Evolutionary conservation across 2,797 vertebrate species (phyloP), one percentile per base, ranked within the genome.

Genomic region (Alectoris magna): DNA sequence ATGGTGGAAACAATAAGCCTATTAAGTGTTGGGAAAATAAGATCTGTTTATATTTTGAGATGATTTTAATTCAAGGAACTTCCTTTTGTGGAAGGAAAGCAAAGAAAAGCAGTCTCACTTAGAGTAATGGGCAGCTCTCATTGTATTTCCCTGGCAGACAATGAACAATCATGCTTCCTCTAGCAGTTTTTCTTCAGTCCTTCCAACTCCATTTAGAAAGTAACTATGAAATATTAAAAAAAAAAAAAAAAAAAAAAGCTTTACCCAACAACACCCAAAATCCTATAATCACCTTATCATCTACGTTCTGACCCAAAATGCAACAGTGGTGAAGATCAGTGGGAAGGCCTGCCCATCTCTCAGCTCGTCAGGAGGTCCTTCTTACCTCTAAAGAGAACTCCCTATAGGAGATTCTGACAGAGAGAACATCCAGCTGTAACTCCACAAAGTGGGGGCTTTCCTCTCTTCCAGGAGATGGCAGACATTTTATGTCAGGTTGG

Each of bases 1-100:
- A 97, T 90, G 93, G 83, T 88, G 84, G 85, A 96, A 97, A 94
- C 94, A 73, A 96, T 95, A 95, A 95, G 84, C 75, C 64, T 88
- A 76, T 94, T 95, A 87, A 94, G 74, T 93, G 64, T 85, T 96
- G 91, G 90, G 75, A 87, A 95, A 96, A 94, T 53, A 85, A 88
- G 88, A 48, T 60, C 9, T 73, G 92, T 90, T 87, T 95, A 4
- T 39, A 67, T 77, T 94, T 90, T 85, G 69, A 89, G 68, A 87
- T 48, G 5, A 88, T 43, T 59, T 94, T 66, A 94, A 87, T 87
- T 86, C 84, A 93, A 82, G 71, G 63, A 84, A 43, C 18, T 83
- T 66, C 17, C 70, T 63, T 83, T 66, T 70, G 22, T 2, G 0
- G 22, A 77, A 93, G 55, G 24, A 67, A 27, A 79, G 26, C n/a